Evolutionary conservation across 1,140 invertebrate genomes (phyloP), one percentile per base, ranked within the genome.

Genomic region (Aethina tumida): DNA sequence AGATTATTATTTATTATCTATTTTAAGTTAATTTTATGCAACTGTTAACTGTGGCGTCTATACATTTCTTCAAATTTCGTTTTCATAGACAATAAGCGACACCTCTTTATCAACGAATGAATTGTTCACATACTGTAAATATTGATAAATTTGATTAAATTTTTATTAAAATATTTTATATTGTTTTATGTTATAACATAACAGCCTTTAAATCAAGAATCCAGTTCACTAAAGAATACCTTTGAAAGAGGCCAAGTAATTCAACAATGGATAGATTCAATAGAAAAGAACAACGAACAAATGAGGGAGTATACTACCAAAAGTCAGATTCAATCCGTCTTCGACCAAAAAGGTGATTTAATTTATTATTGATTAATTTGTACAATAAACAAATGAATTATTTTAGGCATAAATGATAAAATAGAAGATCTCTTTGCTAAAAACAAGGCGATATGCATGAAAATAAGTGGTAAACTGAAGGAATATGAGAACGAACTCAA

Each of bases 321-420:
- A 39, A n/a, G n/a, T n/a, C 9, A 45, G 9, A 30, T 41, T 28
- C 37, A 42, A 9, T 14, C 43, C 8, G 40, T 26, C 16, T 21
- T 36, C 15, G 41, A 44, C 15, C 37, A 41, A 26, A 37, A 30
- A 41, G 38, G 41, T 44, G 30, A 26, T 8, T 29, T 26, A 26
- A 26, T 10, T 26, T 26, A 26, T 26, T 10, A 26, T 3, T 13
- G 2, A 26, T 10, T 4, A 2, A 26, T 26, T 26, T 26, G 5
- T 26, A 5, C 24, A 13, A 26, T n/a, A 26, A 3, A 13, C 14
- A 13, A 2, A n/a, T 4, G 13, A 5, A 17, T 50, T 15, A 15
- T 49, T 47, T 10, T 28, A 57, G 55, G 50, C 22, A 35, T 56
- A 10, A 45, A 45, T 16, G 43, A 52, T 12, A 46, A 51, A 45